Conservation (phyloP, 2,797 vertebrate species). For the Melanotaenia parkinsoni region DNA sequence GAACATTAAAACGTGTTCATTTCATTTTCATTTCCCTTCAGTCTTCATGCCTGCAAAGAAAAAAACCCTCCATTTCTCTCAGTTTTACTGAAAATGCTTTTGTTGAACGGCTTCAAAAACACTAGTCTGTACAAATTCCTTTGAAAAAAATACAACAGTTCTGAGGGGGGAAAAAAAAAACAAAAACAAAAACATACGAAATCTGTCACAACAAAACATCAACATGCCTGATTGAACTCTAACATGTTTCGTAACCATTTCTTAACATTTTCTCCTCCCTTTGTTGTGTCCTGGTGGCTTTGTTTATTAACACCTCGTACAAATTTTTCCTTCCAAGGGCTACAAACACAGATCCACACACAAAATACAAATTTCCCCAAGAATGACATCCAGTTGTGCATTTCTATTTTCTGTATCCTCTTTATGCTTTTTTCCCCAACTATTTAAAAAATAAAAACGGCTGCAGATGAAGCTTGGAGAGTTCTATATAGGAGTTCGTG, state of each 20-base stretch:
- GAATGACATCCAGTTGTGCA: conserved; percentile 65
- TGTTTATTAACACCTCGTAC: conserved; percentile 45
- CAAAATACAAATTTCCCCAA: conserved; percentile 54
- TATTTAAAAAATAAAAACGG: conserved; percentile 46
- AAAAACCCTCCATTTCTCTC: conserved; percentile 45
- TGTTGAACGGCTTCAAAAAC: conserved; percentile 74
- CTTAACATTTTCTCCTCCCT: conserved; percentile 18
- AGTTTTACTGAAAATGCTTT: conserved; percentile 67
- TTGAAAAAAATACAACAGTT: conserved; percentile 75
- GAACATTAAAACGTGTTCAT: conserved; percentile 87
- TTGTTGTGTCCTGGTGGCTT: conserved; percentile 40
- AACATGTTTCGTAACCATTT: conserved; percentile 41
- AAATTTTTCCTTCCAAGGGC: conserved; percentile 37
- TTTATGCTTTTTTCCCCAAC: conserved; percentile 8
- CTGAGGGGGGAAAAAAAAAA: conserved; percentile 25
- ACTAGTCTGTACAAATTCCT: conserved; percentile 77
- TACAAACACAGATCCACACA: conserved; percentile 51
- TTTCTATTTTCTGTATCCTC: conserved; percentile 50
- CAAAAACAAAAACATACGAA: conserved; percentile 52
- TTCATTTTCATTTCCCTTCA: conserved; percentile 70
- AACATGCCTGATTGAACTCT: conserved; percentile 52
- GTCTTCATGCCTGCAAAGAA: conserved; percentile 73
- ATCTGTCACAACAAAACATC: conserved; percentile 57
- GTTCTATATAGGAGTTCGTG: conserved; percentile 39
- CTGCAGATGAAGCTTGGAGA: conserved; percentile 58